phyloP scores from a whole-genome alignment of 2,113 vertebrate species.

The Lontra canadensis region DNA sequence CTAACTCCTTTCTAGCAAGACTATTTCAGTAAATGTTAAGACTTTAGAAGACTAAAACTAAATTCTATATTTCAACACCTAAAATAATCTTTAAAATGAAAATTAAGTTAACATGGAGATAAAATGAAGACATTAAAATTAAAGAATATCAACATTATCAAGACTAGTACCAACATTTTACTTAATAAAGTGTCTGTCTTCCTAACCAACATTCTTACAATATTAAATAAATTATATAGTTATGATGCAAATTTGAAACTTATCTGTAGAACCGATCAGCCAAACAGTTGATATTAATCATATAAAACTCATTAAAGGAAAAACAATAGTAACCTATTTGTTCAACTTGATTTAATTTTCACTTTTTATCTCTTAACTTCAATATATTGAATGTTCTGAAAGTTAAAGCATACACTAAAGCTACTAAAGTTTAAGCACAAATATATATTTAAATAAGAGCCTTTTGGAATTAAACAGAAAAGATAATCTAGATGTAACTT shows the following conservation, averaged over 20 bases:
- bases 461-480: not conserved
- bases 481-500: not conserved
- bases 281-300: not conserved
- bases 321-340: not conserved
- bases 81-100: constrained; percentile 17
- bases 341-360: not conserved
- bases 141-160: not conserved
- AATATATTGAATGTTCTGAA: not conserved
- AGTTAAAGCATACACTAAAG: not conserved
- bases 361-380: not conserved
- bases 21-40: not conserved
- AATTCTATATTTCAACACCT: not conserved
- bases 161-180: not conserved
- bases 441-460: not conserved
- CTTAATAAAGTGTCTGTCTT: not conserved
- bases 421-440: not conserved
- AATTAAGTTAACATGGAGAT: not conserved
- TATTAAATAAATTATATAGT: not conserved
- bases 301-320: not conserved
- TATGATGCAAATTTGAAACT: not conserved
- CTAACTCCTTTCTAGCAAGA: not conserved
- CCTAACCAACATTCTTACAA: not conserved
- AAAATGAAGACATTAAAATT: not conserved
- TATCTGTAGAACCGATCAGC: not conserved
- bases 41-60: constrained; percentile 19